Percentiles rank a stretch among this genome's conserved stretches.
These are phyloP conservation scores for Trichogramma pretiosum DNA, from an alignment of 1,140 invertebrate species.

Conservation along the genomic window DNA sequence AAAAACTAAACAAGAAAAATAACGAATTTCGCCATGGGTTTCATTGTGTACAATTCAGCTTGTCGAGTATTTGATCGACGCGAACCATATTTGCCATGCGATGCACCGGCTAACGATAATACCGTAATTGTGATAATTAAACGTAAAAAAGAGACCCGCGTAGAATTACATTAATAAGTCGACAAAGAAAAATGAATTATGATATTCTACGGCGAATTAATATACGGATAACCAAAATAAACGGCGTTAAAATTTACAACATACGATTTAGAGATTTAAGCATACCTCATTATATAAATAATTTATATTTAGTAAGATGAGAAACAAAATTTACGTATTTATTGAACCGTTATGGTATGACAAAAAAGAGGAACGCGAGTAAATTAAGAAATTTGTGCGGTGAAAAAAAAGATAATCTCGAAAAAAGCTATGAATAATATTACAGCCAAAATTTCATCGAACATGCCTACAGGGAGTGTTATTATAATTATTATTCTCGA, in stretches of 20 bases:
- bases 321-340: slow-evolving; percentile 2
- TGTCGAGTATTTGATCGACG: too few relatives aligned
- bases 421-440: too few relatives aligned
- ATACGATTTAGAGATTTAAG: slow-evolving; percentile 4
- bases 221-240: background rate
- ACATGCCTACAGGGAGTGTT: too few relatives aligned
- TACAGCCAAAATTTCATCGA: too few relatives aligned
- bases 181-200: slow-evolving; percentile 12
- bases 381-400: too few relatives aligned
- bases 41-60: too few relatives aligned
- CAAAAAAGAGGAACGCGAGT: too few relatives aligned
- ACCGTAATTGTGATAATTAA: slow-evolving; percentile 31
- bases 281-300: slow-evolving; percentile 10
- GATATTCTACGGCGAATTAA: slow-evolving; percentile 4
- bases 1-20: slow-evolving; percentile 24
- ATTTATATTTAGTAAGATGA: background rate
- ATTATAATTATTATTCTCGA: too few relatives aligned
- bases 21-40: slow-evolving; percentile 17
- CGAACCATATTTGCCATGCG: background rate
- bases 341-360: too few relatives aligned
- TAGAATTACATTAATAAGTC: slow-evolving; percentile 16
- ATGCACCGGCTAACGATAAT: slow-evolving; percentile 22
- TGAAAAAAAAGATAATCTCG: too few relatives aligned
- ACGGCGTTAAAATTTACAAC: background rate
- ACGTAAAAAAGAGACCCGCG: slow-evolving; percentile 16